A percentile compares a stretch with the other conserved stretches of the same genome.
These are phyloP conservation scores for Zaprionus vittiger DNA, from an alignment of 1,140 invertebrate species.

Conservation along the genomic window DNA sequence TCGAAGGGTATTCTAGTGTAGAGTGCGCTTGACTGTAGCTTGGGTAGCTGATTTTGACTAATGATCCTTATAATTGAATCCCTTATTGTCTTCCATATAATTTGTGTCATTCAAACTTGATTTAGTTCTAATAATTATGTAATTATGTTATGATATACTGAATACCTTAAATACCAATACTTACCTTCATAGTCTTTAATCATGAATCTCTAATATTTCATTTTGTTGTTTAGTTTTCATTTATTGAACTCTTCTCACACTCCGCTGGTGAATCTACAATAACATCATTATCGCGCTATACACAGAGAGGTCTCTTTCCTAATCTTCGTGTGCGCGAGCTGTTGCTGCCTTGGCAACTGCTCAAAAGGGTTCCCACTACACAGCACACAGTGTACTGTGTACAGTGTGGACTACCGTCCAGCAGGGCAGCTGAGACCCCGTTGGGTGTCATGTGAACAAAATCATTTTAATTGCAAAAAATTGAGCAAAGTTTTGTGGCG, in stretches of 20 bases:
- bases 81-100: no score
- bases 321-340: neutral
- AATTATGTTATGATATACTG: no score
- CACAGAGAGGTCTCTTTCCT: neutral
- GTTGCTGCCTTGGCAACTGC: constrained; percentile 42
- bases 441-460: constrained; percentile 65
- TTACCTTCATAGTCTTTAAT: no score
- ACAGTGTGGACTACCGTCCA: neutral
- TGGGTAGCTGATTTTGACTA: no score
- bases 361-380: constrained; percentile 45
- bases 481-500: constrained; percentile 61
- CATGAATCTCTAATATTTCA: neutral
- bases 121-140: no score
- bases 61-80: no score
- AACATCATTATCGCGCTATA: constrained; percentile 13
- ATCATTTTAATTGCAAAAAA: constrained; percentile 81
- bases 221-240: neutral
- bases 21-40: no score
- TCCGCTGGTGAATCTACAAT: neutral
- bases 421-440: constrained; percentile 41
- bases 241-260: neutral
- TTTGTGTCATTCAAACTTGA: no score
- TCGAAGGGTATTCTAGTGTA: no score
- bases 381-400: no score
- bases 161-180: no score